Evolutionary conservation across 2,113 vertebrate species (phyloP).

Genomic region (Hippocampus guttulatus): DNA sequence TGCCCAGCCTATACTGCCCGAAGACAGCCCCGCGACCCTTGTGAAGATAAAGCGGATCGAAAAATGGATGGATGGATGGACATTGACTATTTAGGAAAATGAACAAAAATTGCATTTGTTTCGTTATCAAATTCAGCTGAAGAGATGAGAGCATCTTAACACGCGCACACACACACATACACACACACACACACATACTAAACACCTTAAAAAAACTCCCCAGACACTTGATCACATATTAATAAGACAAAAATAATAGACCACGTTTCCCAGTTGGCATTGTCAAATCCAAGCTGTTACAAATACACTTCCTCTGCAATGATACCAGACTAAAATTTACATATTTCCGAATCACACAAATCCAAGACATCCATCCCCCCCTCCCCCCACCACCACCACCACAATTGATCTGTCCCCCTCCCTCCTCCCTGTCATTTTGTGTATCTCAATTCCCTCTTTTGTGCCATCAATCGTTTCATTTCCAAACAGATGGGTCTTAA

Average conservation of each 20-base stretch:
- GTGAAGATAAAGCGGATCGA: too few species aligned
- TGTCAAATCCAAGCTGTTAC: constrained; percentile 35
- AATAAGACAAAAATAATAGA: not conserved
- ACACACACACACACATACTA: not conserved
- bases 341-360: constrained; percentile 44
- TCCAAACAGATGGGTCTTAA: constrained; percentile 62
- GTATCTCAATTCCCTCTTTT: constrained; percentile 43
- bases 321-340: constrained; percentile 39
- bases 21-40: too few species aligned
- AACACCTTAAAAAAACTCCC: not conserved
- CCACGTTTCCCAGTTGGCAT: constrained; percentile 31
- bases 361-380: constrained; percentile 36
- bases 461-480: constrained; percentile 54
- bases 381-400: not conserved
- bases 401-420: constrained; percentile 35
- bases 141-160: too few species aligned
- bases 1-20: too few species aligned
- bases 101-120: too few species aligned
- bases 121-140: too few species aligned
- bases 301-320: constrained; percentile 45
- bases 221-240: not conserved
- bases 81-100: too few species aligned
- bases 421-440: constrained; percentile 42
- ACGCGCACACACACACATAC: too few species aligned
- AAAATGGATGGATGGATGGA: too few species aligned